These are phyloP conservation scores for Nebria brevicollis DNA, from an alignment of 2,888 invertebrate species.

Conservation along the genomic window DNA sequence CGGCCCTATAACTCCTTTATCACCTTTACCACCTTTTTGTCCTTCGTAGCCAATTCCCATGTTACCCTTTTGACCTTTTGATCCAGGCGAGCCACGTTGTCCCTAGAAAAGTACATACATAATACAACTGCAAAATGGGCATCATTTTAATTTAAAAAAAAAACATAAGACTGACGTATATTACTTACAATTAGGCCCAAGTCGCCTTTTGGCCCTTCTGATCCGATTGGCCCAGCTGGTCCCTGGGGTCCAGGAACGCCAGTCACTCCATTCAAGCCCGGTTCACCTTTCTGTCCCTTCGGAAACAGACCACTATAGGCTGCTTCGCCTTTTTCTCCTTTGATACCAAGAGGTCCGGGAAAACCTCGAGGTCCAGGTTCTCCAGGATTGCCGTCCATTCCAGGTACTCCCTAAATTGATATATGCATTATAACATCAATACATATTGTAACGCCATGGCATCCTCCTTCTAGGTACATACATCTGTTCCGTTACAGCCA, in stretches of 20 bases:
- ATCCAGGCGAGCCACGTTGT: conserved; percentile 73
- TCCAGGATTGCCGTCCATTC: conserved; percentile 76
- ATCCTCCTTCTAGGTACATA: conserved; percentile 63
- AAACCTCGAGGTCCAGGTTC: conserved; percentile 80
- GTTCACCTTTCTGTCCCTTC: conserved; percentile 89
- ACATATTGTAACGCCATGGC: background rate
- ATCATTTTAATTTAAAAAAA: too few relatives aligned
- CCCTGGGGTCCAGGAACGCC: conserved; percentile 75
- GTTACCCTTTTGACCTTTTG: conserved; percentile 74
- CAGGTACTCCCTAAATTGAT: conserved; percentile 74
- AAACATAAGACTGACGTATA: background rate
- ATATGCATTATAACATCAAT: conserved; percentile 21
- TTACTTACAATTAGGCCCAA: conserved; percentile 68
- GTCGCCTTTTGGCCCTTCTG: conserved; percentile 71
- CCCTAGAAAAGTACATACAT: conserved; percentile 66
- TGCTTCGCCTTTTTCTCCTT: conserved; percentile 84
- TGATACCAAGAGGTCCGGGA: conserved; percentile 72
- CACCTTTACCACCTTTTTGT: conserved; percentile 70
- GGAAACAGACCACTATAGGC: conserved; percentile 76
- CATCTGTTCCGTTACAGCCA: conserved; percentile 96
- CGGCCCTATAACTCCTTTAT: conserved; percentile 72
- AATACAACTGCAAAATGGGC: conserved; percentile 11
- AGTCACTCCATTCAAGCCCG: conserved; percentile 77
- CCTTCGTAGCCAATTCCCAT: conserved; percentile 72
- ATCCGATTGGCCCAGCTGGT: conserved; percentile 69